Conservation (phyloP, 2,888 invertebrate species). For the Melipona bicolor region DNA sequence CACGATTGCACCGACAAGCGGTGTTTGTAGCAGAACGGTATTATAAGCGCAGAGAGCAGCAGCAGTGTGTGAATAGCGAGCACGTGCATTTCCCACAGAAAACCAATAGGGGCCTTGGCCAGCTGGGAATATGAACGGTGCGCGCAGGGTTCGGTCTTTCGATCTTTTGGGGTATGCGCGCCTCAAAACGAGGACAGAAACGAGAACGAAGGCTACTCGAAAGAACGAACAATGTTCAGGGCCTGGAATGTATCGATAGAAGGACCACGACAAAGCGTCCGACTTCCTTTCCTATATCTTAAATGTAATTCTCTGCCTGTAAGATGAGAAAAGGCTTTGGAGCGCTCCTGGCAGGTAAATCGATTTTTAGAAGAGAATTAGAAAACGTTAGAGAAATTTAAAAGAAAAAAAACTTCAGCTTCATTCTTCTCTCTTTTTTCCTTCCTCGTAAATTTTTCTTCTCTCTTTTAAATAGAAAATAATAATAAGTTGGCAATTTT, state of each 20-base stretch:
- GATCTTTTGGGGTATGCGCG: conserved; percentile 56
- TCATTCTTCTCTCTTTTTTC: background rate
- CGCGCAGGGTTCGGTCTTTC: conserved; percentile 83
- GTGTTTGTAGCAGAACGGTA: conserved; percentile 66
- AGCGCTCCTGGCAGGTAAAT: conserved; percentile 13
- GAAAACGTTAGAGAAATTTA: background rate
- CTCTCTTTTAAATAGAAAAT: background rate
- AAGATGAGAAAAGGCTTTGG: background rate
- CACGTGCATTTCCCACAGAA: conserved; percentile 84
- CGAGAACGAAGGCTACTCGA: conserved; percentile 49
- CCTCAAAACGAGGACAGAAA: conserved; percentile 52
- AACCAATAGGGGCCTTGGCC: conserved; percentile 82
- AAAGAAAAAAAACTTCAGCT: too few relatives aligned
- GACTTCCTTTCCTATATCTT: conserved; percentile 23
- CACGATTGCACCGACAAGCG: conserved; percentile 55
- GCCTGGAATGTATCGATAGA: conserved; percentile 48
- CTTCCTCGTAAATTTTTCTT: background rate
- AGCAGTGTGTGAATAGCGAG: conserved; percentile 78
- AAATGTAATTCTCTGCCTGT: conserved; percentile 18
- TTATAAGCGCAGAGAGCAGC: conserved; percentile 62
- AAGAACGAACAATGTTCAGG: conserved; percentile 50
- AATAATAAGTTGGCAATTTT: background rate
- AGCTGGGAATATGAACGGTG: conserved; percentile 84
- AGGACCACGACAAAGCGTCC: conserved; percentile 41
- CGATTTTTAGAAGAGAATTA: conserved; percentile 13